phyloP scores from a whole-genome alignment of 30 jellyfish, hydroid and myxozoan species.

The Aurelia sp. region DNA sequence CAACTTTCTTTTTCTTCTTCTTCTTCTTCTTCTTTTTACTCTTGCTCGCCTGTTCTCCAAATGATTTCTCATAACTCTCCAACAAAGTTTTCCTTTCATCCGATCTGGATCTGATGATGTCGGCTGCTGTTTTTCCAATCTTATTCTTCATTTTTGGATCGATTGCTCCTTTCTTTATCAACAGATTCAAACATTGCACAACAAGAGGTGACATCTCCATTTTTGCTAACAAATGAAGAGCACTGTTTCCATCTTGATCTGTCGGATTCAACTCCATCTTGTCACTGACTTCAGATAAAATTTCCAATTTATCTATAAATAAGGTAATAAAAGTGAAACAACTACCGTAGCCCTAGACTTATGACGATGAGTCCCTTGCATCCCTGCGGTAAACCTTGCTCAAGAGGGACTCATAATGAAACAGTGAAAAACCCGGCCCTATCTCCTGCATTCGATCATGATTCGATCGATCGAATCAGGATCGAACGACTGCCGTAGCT shows the following conservation, averaged over 20 bases:
- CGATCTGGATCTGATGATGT: neutral
- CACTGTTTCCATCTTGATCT: conserved; percentile 51
- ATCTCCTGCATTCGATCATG: no score
- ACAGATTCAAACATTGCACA: conserved; percentile 27
- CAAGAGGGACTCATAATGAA: no score
- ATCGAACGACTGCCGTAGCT: no score
- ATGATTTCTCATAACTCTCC: conserved; percentile 24
- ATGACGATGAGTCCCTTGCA: no score
- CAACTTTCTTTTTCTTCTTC: conserved; percentile 51
- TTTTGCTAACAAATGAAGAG: conserved; percentile 67
- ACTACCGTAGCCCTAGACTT: no score
- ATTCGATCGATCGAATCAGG: no score
- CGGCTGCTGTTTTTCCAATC: conserved; percentile 35
- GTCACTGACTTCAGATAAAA: conserved; percentile 20
- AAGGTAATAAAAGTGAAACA: no score
- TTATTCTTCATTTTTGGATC: conserved; percentile 33
- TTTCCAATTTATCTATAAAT: conserved; percentile 34
- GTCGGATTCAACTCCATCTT: conserved; percentile 23
- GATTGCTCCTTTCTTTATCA: conserved; percentile 11
- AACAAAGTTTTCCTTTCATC: conserved; percentile 43
- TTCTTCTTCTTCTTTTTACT: conserved; percentile 51
- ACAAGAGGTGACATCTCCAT: conserved; percentile 2
- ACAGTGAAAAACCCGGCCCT: no score
- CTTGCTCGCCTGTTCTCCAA: neutral
- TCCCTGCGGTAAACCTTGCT: no score